phyloP scores from a whole-genome alignment of 2,888 invertebrate genomes.

The Alcis repandata region DNA sequence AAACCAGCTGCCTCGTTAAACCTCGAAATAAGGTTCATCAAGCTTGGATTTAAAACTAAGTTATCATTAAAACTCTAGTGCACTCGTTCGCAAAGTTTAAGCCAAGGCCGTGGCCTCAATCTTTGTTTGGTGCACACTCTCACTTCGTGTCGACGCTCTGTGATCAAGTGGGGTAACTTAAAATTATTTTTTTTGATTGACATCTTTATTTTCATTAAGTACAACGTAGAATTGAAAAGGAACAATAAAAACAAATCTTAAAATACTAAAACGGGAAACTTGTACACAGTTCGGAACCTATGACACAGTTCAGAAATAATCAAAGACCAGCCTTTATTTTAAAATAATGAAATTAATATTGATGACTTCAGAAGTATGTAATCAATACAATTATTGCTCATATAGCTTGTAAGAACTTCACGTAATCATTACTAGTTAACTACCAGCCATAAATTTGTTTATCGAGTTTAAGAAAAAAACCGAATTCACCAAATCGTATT shows the following conservation, averaged over 20 bases:
- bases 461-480: neutral
- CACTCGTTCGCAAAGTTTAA: slow-evolving; percentile 40
- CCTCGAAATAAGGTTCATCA: slow-evolving; percentile 29
- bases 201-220: neutral
- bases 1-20: slow-evolving; percentile 28
- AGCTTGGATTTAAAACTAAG: slow-evolving; percentile 39
- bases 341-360: no score
- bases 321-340: neutral
- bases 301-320: no score
- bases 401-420: neutral
- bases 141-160: slow-evolving; percentile 43
- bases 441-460: neutral
- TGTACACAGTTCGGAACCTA: no score
- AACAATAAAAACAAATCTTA: neutral
- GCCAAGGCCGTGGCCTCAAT: slow-evolving; percentile 55
- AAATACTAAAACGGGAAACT: neutral
- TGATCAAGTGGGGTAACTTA: slow-evolving; percentile 26
- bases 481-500: slow-evolving; percentile 9
- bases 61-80: slow-evolving; percentile 45
- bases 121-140: slow-evolving; percentile 49
- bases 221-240: neutral
- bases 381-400: no score
- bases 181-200: slow-evolving; percentile 18
- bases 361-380: no score
- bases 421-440: neutral